Conservation (phyloP, 1,140 invertebrate species). For the Macrobrachium nipponense region DNA sequence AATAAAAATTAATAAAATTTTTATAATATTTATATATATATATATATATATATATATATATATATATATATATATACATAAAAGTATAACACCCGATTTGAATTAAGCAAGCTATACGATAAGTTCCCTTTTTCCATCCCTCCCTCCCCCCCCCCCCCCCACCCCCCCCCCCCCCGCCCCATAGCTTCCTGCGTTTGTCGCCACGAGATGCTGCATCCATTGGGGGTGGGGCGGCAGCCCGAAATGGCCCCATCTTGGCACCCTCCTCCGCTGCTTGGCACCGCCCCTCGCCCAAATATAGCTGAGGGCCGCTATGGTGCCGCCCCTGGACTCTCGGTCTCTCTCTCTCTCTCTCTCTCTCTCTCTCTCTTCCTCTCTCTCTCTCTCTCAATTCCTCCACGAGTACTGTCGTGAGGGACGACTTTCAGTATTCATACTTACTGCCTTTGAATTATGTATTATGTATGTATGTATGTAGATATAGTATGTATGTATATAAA, state of each 20-base stretch:
- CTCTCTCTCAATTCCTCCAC: neutral
- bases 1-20: too few relatives aligned
- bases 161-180: neutral
- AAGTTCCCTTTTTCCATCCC: neutral
- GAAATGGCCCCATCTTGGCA: neutral
- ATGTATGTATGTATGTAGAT: neutral
- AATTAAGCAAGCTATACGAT: neutral
- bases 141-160: neutral
- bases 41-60: too few relatives aligned
- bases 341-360: neutral
- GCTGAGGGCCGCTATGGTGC: slow-evolving; percentile 11
- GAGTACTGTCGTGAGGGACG: neutral
- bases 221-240: neutral
- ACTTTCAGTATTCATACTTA: too few relatives aligned
- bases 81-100: neutral
- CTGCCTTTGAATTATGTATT: neutral
- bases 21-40: too few relatives aligned
- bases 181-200: too few relatives aligned
- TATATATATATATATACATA: too few relatives aligned
- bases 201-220: neutral
- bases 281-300: slow-evolving; percentile 47
- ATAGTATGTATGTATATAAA: slow-evolving; percentile 1
- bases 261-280: neutral
- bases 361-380: neutral
- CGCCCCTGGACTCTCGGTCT: neutral